Evolutionary conservation across 1,140 invertebrate species (phyloP), one percentile per base, ranked within the genome.

Genomic region (Zaprionus tsacasi): DNA sequence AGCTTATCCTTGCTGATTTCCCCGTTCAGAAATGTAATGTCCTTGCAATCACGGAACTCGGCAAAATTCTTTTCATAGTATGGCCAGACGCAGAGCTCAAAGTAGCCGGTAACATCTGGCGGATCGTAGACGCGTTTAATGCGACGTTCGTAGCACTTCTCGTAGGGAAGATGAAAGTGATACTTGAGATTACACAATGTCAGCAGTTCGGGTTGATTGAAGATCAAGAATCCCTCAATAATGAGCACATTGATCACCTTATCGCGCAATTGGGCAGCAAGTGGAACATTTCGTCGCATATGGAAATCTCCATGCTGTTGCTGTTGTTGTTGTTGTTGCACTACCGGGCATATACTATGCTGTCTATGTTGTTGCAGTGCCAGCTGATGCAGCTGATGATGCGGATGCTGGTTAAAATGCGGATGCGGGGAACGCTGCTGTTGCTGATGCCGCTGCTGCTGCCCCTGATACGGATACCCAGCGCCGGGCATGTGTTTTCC

Each of bases 41-140:
- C 92, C 63, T 93, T 91, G 25, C 87, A 78, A 15, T 92, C 91
- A 2, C 91, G 82, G 25, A 90, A 91, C 54, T 92, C 91, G 17
- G 73, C 73, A 48, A 92, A 91, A 56, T 93, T 91, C 69, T 81
- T 83, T 50, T 93, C 92, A 87, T 96, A 96, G 77, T 96, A 95
- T 0, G 96, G 96, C 96, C 96, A 97, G 1, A 96, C 96, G 74
- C 95, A 95, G 38, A 93, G 92, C 15, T 97, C 96, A 91, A 97
- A 97, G 93, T 97, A 97, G 1, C 96, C 96, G 4, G 95, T 95
- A 6, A 96, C 94, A 93, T 97, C 96, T 6, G 96, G 96, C 15
- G 96, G 96, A 68, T 96, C 94, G 82, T 97, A 98, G 12, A 93
- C 82, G 6, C 96, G 93, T n/a, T 86, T 85, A 21, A 90, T 83